Percentiles rank a stretch among this genome's conserved stretches.
Conservation (phyloP, 2,113 vertebrate genomes). For the Odobenus rosmarus region DNA sequence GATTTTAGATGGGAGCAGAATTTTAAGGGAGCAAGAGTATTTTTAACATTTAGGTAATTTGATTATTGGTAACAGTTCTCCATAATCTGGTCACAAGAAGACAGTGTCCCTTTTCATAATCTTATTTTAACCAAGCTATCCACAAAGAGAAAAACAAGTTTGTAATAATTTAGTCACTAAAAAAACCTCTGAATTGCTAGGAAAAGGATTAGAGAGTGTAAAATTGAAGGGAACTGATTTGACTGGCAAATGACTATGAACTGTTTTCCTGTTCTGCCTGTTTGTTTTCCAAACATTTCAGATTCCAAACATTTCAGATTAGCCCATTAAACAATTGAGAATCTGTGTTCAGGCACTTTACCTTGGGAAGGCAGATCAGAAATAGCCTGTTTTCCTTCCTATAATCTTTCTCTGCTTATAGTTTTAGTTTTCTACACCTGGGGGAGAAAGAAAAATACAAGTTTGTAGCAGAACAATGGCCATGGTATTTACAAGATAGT, state of each 20-base stretch:
- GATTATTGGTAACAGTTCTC: constrained; percentile 30
- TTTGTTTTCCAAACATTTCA: constrained; percentile 52
- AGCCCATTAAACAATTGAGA: neutral
- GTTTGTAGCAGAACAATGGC: neutral
- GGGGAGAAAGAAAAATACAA: neutral
- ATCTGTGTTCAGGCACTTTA: neutral
- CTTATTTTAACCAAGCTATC: constrained; percentile 60
- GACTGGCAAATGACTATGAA: neutral
- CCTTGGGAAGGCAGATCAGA: neutral
- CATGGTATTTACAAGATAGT: neutral
- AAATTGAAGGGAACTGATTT: constrained; percentile 19
- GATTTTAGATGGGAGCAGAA: neutral
- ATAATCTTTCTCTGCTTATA: neutral
- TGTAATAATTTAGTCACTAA: constrained; percentile 39
- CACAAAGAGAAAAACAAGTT: constrained; percentile 56
- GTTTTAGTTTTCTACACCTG: constrained; percentile 23
- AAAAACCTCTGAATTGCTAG: neutral
- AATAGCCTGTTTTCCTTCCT: neutral
- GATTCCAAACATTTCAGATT: constrained; percentile 51
- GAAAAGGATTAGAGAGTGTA: neutral
- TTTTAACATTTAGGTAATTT: constrained; percentile 55
- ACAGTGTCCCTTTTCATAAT: constrained; percentile 56
- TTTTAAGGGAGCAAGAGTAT: neutral
- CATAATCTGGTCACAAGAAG: constrained; percentile 36
- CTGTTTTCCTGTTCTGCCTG: neutral